Conservation (phyloP, 64 coral and sea anemone species). For the Actinia equina region DNA sequence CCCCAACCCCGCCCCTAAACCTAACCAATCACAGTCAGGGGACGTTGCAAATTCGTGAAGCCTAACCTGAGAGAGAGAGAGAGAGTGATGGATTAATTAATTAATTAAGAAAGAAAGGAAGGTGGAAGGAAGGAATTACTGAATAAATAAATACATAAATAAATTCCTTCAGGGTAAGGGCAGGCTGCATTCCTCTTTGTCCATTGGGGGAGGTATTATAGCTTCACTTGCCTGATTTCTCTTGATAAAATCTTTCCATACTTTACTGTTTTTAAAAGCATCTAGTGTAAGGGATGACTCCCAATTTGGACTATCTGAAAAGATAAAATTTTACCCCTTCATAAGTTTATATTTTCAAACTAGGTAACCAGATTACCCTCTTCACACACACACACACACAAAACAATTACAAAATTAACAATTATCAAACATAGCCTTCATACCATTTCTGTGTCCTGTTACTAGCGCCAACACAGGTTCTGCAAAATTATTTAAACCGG, state of each 20-base stretch:
- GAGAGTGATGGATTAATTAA: neutral
- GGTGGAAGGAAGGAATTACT: no score
- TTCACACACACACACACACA: neutral
- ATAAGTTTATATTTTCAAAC: no score
- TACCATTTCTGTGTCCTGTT: constrained; percentile 65
- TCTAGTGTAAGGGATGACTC: constrained; percentile 50
- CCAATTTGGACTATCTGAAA: constrained; percentile 70
- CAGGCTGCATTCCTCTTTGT: no score
- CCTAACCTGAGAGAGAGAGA: no score
- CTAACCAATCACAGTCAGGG: no score
- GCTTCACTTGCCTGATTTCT: neutral
- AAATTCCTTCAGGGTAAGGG: no score
- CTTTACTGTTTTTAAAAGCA: neutral
- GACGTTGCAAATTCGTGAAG: no score
- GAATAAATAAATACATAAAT: no score
- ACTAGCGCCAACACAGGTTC: constrained; percentile 46
- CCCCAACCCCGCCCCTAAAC: no score
- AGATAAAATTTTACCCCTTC: neutral
- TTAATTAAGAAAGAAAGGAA: no score
- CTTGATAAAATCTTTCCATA: neutral
- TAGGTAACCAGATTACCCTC: no score
- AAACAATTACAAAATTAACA: neutral
- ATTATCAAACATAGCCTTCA: neutral
- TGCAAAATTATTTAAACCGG: constrained; percentile 82
- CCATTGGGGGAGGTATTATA: neutral